A percentile compares a stretch with the other conserved stretches of the same genome.
These are phyloP conservation scores for Hypsibius dujardini DNA, from an alignment of 1,140 invertebrate species.

Conservation along the genomic window DNA sequence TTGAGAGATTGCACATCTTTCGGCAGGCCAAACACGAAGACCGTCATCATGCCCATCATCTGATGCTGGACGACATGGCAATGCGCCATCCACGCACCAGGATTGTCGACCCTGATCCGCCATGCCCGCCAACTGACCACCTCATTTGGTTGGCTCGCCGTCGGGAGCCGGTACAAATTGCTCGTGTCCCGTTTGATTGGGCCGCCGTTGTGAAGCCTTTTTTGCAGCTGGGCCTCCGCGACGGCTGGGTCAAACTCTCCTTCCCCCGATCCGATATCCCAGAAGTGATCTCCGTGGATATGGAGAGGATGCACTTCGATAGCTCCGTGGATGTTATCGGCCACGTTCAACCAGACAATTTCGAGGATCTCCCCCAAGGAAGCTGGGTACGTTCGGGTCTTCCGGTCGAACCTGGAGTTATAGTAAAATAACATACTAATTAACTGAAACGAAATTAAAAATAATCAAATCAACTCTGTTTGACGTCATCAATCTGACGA, in stretches of 20 bases:
- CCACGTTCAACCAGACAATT: neutral
- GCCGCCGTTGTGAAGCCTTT: neutral
- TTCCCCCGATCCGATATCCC: neutral
- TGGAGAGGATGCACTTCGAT: neutral
- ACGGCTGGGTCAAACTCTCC: neutral
- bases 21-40: neutral
- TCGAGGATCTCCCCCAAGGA: neutral
- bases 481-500: no score
- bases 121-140: neutral
- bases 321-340: neutral
- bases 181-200: neutral
- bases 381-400: neutral
- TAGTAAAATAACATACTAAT: neutral
- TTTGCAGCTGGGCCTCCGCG: neutral
- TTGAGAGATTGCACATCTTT: neutral
- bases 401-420: neutral
- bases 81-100: neutral
- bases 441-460: no score
- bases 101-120: neutral
- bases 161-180: neutral
- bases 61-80: neutral
- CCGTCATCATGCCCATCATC: neutral
- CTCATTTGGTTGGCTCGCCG: neutral
- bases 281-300: constrained; percentile 4
- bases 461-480: no score